Base-by-base conservation (phyloP, 2,888 invertebrate genomes). In the Rhimphoctona megacephalus region DNA sequence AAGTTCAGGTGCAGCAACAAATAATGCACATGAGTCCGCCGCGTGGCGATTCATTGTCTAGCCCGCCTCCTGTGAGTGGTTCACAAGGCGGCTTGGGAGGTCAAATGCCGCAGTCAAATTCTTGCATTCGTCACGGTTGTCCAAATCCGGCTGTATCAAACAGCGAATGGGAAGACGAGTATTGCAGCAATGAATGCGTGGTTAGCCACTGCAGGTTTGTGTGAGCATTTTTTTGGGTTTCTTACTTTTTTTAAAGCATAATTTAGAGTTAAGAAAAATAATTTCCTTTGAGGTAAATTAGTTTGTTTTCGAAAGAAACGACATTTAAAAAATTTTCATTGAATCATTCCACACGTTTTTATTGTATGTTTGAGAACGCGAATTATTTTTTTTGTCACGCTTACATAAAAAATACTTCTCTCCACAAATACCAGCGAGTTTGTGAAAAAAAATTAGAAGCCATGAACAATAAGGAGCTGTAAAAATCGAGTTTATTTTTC, bases 171-270 rank as follows among this genome's bases (percentile, higher is more conserved):
- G 99, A 99, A 94, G 98, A 98, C 94, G 99, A 99, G 94, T 99
- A 98, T 95, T 99, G 99, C 95, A 98, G 98, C 95, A 98, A 98
- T 95, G 98, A 99, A 95, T 99, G 99, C 95, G 99, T 99, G 89
- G 98, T 98, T 94, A 97, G 97, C 94, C 99, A 99, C 95, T 99
- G 99, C 97, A 97, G 98, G 97, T 97, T 94, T 93, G 94, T 92
- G 90, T 91, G 88, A 90, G 90, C 89, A 90, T 90, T 90, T 72
- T 88, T 89, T 89, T 85, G 72, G 49, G 78, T 87, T 82, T 76
- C 33, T 74, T 74, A 81, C 19, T 49, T 67, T 67, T 67, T 67
- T 81, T 82, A 14, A 30, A 30, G 2, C 17, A 61, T 61, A 6
- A 30, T 17, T 14, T 61, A 61, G 61, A 61, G 11, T 30, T 61